Conservation (phyloP, 2,113 vertebrate species). For the Eira barbara region DNA sequence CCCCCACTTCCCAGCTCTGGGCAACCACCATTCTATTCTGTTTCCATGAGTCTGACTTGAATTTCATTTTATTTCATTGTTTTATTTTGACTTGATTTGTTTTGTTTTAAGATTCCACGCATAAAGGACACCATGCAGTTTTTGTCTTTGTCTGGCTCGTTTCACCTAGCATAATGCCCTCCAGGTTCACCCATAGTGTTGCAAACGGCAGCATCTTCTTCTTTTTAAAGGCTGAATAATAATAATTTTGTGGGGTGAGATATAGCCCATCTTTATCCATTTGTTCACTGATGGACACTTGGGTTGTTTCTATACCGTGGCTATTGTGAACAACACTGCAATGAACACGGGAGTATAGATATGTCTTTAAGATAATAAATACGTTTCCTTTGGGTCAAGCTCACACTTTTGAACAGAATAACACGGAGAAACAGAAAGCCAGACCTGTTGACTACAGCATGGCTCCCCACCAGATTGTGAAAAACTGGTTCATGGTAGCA, state of each 20-base stretch:
- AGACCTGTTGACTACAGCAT: background rate
- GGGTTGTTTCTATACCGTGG: background rate
- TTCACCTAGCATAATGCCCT: background rate
- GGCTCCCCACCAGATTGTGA: slow-evolving; percentile 19
- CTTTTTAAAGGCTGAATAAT: background rate
- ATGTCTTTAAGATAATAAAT: background rate
- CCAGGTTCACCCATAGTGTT: background rate
- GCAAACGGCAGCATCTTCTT: background rate
- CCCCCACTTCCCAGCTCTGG: background rate
- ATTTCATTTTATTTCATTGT: background rate
- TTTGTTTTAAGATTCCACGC: background rate
- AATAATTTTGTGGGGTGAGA: background rate
- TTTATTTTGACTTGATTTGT: background rate
- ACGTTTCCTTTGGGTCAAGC: background rate
- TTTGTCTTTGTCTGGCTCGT: background rate
- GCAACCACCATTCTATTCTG: background rate
- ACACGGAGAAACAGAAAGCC: background rate
- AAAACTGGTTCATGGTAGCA: slow-evolving; percentile 46
- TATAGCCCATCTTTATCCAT: background rate
- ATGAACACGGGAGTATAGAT: background rate
- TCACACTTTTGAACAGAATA: slow-evolving; percentile 47
- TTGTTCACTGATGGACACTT: background rate
- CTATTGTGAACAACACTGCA: background rate
- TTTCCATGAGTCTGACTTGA: background rate
- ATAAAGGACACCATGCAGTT: background rate